These are phyloP conservation scores for Melolontha melolontha DNA, from an alignment of 2,888 invertebrate species.

Conservation along the genomic window DNA sequence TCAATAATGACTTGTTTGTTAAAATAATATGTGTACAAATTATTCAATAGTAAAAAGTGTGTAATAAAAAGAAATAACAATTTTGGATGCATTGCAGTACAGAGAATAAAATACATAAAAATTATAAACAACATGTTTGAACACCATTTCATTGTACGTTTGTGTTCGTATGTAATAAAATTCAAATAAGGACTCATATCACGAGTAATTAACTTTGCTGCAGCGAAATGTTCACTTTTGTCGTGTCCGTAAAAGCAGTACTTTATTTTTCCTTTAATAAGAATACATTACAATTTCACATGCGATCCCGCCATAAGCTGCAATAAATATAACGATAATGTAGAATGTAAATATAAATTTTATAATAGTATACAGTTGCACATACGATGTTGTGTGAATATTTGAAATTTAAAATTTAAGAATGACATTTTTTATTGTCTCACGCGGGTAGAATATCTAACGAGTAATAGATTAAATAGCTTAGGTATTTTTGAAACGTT, in stretches of 20 bases:
- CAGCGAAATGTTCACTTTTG: conserved; percentile 37
- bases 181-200: conserved; percentile 13
- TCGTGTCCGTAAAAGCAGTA: conserved; percentile 28
- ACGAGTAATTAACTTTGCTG: conserved; percentile 39
- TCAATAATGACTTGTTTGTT: no score
- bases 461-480: conserved; percentile 10
- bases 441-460: conserved; percentile 26
- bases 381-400: conserved; percentile 16
- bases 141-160: no score
- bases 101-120: no score
- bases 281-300: conserved; percentile 44
- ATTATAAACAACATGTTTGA: no score
- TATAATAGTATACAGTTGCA: conserved; percentile 31
- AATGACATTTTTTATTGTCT: conserved; percentile 32
- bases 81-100: no score
- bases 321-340: conserved; percentile 39
- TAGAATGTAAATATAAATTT: conserved; percentile 42
- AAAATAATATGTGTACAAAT: no score
- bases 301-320: conserved; percentile 39
- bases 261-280: conserved; percentile 34
- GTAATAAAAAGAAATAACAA: no score
- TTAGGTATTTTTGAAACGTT: conserved; percentile 17
- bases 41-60: no score
- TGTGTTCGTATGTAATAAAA: no score
- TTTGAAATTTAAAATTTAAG: conserved; percentile 24